Percentiles rank a stretch among this genome's conserved stretches.
These are phyloP conservation scores for Epsilonema sp. DNA, from an alignment of 2,888 invertebrate species.

Conservation along the genomic window DNA sequence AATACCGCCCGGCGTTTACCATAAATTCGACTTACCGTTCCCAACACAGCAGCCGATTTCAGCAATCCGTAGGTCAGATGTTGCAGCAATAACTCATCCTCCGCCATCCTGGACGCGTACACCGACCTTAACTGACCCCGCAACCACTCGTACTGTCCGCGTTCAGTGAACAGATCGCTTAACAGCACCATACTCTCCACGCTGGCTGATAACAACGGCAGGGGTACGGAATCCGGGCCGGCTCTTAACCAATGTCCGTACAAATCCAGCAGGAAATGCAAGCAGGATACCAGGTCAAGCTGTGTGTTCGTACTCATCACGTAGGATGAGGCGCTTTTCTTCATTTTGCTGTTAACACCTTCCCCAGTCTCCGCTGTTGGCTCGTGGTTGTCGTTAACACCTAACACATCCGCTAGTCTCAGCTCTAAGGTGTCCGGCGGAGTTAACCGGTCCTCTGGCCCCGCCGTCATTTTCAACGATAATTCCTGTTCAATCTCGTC, in stretches of 20 bases:
- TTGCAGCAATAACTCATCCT: slow-evolving; percentile 56
- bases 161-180: slow-evolving; percentile 49
- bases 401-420: too few species aligned
- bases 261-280: slow-evolving; percentile 72
- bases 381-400: too few species aligned
- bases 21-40: not conserved
- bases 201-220: slow-evolving; percentile 31
- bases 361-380: too few species aligned
- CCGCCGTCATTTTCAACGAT: too few species aligned
- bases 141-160: slow-evolving; percentile 58
- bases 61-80: slow-evolving; percentile 47
- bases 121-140: slow-evolving; percentile 48
- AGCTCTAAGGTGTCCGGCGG: too few species aligned
- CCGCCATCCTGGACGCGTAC: slow-evolving; percentile 43
- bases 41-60: slow-evolving; percentile 37
- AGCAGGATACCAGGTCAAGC: slow-evolving; percentile 72
- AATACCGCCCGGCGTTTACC: too few species aligned
- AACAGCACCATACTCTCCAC: slow-evolving; percentile 43
- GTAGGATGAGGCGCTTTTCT: slow-evolving; percentile 2
- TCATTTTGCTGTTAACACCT: too few species aligned
- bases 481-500: too few species aligned
- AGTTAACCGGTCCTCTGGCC: too few species aligned
- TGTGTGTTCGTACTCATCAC: not conserved
- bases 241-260: slow-evolving; percentile 50
- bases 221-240: slow-evolving; percentile 16